Evolutionary conservation across 2,888 invertebrate genomes (phyloP), one percentile per base, ranked within the genome.

Genomic region (Diabrotica balteata): DNA sequence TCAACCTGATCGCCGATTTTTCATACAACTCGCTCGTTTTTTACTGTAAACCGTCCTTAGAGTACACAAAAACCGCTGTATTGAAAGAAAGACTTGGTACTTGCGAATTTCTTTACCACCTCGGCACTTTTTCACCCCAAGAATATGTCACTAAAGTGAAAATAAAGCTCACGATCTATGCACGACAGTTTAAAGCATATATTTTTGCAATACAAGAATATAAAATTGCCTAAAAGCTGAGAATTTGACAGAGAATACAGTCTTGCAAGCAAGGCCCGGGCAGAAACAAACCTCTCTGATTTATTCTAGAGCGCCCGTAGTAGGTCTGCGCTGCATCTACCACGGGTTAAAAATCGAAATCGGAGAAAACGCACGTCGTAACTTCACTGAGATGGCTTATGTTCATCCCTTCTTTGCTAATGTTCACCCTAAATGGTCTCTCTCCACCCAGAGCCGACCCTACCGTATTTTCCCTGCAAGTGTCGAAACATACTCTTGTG

Each of bases 351-450:
- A 67, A 66, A 67, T 73, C 70, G 72, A 70, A 73, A 64, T 66
- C 69, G 61, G 67, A 60, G 66, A 59, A 60, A 64, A 76, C 79
- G 81, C 80, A 78, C 52, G 77, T 77, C 80, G 71, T 65, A 73
- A 74, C 74, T 74, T 55, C 60, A 65, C 69, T 58, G 73, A 72
- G 70, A 77, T 76, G 74, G 69, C 73, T 73, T 75, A 69, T 75
- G 73, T 81, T 79, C 81, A 79, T 81, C 82, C 82, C 80, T 81
- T 78, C 79, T 78, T 79, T 72, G 76, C 77, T 74, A 77, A 77
- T 76, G 76, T 74, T 76, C 76, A 76, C 78, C 79, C 71, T 69
- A 70, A 72, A 72, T 73, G 77, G 70, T 79, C 79, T 79, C 80
- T 80, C 77, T 77, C 75, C 76, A 77, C 79, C 65, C 70, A 57